These are phyloP conservation scores for Lasioglossum calceatum DNA, from an alignment of 2,888 invertebrate species.

Conservation along the genomic window DNA sequence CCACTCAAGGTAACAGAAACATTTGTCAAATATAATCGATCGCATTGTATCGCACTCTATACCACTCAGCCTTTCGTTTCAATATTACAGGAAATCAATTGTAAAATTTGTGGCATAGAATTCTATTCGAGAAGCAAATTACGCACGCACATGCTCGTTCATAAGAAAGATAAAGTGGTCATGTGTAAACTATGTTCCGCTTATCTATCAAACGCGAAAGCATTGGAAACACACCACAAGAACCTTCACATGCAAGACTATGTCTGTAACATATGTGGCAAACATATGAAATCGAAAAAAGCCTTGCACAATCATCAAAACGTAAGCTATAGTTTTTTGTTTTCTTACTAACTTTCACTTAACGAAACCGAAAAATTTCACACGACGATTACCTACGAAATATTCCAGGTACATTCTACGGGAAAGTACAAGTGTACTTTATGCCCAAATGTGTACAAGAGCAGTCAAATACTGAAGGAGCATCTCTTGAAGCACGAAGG, in stretches of 20 bases:
- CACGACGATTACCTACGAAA: background rate
- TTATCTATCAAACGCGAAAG: conserved; percentile 73
- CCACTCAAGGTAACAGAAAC: conserved; percentile 68
- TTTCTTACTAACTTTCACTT: background rate
- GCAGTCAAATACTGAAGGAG: conserved; percentile 78
- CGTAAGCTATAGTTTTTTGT: conserved; percentile 60
- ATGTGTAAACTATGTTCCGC: conserved; percentile 78
- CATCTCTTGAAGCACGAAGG: conserved; percentile 79
- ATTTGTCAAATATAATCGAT: background rate
- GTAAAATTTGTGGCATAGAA: conserved; percentile 74
- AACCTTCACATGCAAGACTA: conserved; percentile 77
- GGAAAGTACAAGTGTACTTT: conserved; percentile 75
- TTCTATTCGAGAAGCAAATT: conserved; percentile 77
- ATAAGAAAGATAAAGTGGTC: conserved; percentile 74
- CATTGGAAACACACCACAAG: conserved; percentile 72
- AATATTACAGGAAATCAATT: conserved; percentile 72
- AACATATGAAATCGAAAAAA: conserved; percentile 74
- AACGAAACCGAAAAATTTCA: background rate
- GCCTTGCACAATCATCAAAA: conserved; percentile 78
- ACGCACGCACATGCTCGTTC: conserved; percentile 76
- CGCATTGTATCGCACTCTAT: background rate
- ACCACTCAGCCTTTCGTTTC: background rate
- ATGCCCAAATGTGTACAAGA: conserved; percentile 78
- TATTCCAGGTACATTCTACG: conserved; percentile 74
- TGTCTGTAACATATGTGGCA: conserved; percentile 74